Conservation (phyloP, 2,888 invertebrate genomes). For the Drosophila subsilvestris region DNA sequence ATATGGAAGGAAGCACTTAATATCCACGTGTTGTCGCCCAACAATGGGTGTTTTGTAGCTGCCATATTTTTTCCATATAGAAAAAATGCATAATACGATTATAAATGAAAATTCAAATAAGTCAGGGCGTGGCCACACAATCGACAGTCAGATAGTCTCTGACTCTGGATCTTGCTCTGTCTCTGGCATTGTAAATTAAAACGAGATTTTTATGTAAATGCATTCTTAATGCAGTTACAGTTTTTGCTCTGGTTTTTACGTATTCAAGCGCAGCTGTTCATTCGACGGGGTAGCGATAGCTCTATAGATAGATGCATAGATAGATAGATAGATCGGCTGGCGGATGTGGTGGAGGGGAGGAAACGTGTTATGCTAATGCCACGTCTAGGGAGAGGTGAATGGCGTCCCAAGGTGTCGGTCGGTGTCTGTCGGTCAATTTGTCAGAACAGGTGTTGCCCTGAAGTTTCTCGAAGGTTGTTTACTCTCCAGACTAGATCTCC, state of each 20-base stretch:
- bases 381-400: slow-evolving; percentile 42
- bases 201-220: slow-evolving; percentile 64
- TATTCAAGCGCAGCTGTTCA: slow-evolving; percentile 33
- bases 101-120: slow-evolving; percentile 20
- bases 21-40: not conserved
- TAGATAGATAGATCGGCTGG: slow-evolving; percentile 17
- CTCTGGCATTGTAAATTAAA: slow-evolving; percentile 19
- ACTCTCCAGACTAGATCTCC: slow-evolving; percentile 12
- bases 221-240: slow-evolving; percentile 43
- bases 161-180: slow-evolving; percentile 26
- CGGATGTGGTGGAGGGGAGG: not conserved
- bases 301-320: not conserved
- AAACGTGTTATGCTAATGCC: slow-evolving; percentile 68
- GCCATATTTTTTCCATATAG: not conserved
- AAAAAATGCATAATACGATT: slow-evolving; percentile 1
- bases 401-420: slow-evolving; percentile 59
- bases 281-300: slow-evolving; percentile 6
- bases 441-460: slow-evolving; percentile 58
- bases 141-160: not conserved
- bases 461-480: slow-evolving; percentile 38
- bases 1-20: not conserved
- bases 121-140: slow-evolving; percentile 34
- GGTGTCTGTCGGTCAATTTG: slow-evolving; percentile 22
- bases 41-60: not conserved
- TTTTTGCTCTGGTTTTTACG: slow-evolving; percentile 33